Evolutionary conservation across 2,888 invertebrate species (phyloP).

Genomic region (Polydrusus tereticollis): DNA sequence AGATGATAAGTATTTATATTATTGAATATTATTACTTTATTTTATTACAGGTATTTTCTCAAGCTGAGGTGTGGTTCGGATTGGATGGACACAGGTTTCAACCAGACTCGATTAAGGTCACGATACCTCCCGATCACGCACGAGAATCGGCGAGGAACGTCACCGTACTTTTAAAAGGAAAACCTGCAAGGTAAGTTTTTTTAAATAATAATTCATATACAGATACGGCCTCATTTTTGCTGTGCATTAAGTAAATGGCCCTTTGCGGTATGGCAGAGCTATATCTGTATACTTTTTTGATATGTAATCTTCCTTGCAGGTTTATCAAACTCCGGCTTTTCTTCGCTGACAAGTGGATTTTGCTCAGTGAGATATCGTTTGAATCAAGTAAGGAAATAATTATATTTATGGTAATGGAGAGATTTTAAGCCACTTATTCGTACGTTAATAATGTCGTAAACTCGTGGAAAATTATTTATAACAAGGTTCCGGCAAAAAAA

Average conservation of each 20-base stretch:
- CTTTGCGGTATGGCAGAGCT: too few relatives aligned
- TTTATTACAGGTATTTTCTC: slow-evolving; percentile 77
- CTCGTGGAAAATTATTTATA: too few relatives aligned
- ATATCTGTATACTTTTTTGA: too few relatives aligned
- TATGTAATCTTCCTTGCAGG: slow-evolving; percentile 60
- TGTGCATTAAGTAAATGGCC: too few relatives aligned
- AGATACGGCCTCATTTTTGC: too few relatives aligned
- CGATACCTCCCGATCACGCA: slow-evolving; percentile 70
- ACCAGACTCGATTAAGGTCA: slow-evolving; percentile 74
- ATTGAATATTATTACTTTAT: too few relatives aligned
- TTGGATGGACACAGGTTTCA: slow-evolving; percentile 83
- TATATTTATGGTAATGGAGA: too few relatives aligned
- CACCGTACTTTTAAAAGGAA: slow-evolving; percentile 80
- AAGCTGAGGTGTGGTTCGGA: slow-evolving; percentile 83
- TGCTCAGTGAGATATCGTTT: slow-evolving; percentile 90
- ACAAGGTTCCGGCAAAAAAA: too few relatives aligned
- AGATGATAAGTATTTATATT: too few relatives aligned
- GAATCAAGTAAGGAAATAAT: slow-evolving; percentile 84
- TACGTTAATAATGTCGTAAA: too few relatives aligned
- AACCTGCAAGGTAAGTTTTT: slow-evolving; percentile 70
- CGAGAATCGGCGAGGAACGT: slow-evolving; percentile 75
- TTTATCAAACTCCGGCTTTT: slow-evolving; percentile 81
- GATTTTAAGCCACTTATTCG: too few relatives aligned
- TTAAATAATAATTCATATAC: too few relatives aligned
- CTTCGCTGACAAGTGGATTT: slow-evolving; percentile 87